Evolutionary conservation across 2,113 vertebrate genomes (phyloP).

Genomic region (Neomonachus schauinslandi): DNA sequence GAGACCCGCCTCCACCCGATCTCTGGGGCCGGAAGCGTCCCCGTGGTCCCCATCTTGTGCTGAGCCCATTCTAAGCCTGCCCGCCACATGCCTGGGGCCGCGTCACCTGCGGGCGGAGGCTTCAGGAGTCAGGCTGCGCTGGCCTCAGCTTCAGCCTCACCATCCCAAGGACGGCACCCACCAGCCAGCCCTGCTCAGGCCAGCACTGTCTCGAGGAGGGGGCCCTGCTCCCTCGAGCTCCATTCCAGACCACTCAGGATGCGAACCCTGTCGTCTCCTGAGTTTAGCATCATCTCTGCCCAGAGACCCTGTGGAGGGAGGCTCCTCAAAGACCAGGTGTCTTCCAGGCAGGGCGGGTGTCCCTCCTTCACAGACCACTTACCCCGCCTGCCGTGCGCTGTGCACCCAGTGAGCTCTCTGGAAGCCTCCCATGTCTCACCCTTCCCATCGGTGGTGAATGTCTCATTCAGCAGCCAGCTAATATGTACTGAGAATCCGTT

Average conservation of each 20-base stretch:
- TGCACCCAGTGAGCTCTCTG: accelerated
- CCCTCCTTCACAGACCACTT: not conserved
- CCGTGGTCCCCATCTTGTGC: not conserved
- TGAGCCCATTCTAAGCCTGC: accelerated
- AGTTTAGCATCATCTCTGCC: not conserved
- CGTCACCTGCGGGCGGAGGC: accelerated
- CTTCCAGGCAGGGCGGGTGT: no score
- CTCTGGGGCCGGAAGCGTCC: accelerated
- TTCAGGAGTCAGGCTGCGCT: accelerated
- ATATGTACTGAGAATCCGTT: accelerated
- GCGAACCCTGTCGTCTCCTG: not conserved
- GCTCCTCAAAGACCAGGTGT: not conserved
- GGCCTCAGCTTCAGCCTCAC: not conserved
- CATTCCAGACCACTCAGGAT: accelerated
- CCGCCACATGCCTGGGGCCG: accelerated
- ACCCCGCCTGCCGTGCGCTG: accelerated
- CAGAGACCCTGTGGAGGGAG: not conserved
- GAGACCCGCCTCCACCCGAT: accelerated
- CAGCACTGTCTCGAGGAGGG: no score
- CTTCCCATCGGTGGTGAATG: accelerated
- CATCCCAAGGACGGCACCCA: accelerated
- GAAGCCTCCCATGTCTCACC: not conserved
- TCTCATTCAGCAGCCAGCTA: accelerated
- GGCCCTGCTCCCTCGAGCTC: not conserved
- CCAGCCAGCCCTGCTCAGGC: not conserved